phyloP scores from a whole-genome alignment of 2,797 vertebrate species.

The Glyptemys insculpta region DNA sequence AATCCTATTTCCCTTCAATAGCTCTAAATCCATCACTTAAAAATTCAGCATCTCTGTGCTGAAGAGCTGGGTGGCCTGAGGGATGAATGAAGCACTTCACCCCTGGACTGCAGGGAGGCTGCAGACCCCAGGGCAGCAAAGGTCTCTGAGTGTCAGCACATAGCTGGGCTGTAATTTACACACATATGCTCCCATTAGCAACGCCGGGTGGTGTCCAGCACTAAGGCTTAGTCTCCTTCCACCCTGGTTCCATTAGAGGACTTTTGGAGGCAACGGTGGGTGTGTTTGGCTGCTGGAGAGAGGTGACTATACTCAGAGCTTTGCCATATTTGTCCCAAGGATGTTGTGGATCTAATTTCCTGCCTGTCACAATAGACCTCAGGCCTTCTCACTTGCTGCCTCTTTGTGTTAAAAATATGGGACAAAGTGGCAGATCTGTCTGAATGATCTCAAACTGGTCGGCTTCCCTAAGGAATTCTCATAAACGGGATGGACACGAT shows the following conservation, averaged over 20 bases:
- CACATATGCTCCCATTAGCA: constrained; percentile 16
- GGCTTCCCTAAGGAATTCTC: background rate
- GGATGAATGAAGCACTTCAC: constrained; percentile 73
- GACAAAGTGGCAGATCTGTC: background rate
- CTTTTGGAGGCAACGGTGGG: fast-evolving
- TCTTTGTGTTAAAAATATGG: constrained; percentile 27
- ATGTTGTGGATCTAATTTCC: background rate
- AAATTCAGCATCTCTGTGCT: constrained; percentile 71
- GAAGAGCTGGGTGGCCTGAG: constrained; percentile 74
- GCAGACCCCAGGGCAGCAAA: constrained; percentile 50
- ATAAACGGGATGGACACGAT: background rate
- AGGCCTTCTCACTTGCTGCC: background rate
- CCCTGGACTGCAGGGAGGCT: constrained; percentile 60
- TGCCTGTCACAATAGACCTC: background rate
- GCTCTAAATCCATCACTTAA: constrained; percentile 80
- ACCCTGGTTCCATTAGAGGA: constrained; percentile 39
- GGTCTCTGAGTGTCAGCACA: constrained; percentile 71
- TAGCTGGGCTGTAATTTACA: constrained; percentile 69
- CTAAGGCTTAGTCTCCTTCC: constrained; percentile 47
- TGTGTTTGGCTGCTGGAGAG: constrained; percentile 29
- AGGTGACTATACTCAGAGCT: background rate
- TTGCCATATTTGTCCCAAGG: background rate
- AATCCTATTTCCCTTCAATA: constrained; percentile 72
- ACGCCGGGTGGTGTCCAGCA: constrained; percentile 1
- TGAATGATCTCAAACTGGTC: background rate